These are phyloP conservation scores for Esox masquinongy DNA, from an alignment of 2,797 vertebrate species.

Conservation along the genomic window DNA sequence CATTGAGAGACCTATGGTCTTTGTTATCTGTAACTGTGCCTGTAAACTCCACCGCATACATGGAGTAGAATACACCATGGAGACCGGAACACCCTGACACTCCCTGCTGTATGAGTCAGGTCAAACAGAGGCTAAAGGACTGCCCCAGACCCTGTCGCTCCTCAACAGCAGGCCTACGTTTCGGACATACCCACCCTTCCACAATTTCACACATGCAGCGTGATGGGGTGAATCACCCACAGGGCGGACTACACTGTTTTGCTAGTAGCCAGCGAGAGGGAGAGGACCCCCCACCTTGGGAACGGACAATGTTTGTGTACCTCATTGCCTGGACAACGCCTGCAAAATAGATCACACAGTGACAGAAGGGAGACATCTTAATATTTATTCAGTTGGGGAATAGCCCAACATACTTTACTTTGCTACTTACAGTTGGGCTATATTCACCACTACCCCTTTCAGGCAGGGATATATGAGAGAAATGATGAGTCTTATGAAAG, in stretches of 20 bases:
- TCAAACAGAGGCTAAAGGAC: constrained; percentile 58
- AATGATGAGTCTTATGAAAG: not conserved
- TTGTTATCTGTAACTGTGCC: not conserved
- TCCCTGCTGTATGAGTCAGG: constrained; percentile 55
- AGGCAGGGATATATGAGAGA: not conserved
- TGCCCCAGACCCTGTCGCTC: constrained; percentile 54
- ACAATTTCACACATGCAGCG: constrained; percentile 47
- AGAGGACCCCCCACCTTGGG: constrained; percentile 27
- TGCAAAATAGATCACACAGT: not conserved
- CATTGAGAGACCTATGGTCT: constrained; percentile 11
- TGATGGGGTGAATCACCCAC: constrained; percentile 64
- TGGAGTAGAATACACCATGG: constrained; percentile 1
- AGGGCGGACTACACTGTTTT: constrained; percentile 17
- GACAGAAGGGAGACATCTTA: not conserved
- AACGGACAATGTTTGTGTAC: constrained; percentile 49
- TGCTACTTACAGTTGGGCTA: not conserved
- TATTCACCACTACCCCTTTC: not conserved
- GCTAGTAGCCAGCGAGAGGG: constrained; percentile 19
- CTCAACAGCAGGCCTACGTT: constrained; percentile 30
- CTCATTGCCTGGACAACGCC: constrained; percentile 56
- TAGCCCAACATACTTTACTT: constrained; percentile 9
- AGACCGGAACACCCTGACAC: constrained; percentile 31
- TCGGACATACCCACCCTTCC: constrained; percentile 44
- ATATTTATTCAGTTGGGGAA: not conserved
- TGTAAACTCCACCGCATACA: constrained; percentile 2